Conservation (phyloP, 1,140 invertebrate species). For the Drosophila ironensis region DNA sequence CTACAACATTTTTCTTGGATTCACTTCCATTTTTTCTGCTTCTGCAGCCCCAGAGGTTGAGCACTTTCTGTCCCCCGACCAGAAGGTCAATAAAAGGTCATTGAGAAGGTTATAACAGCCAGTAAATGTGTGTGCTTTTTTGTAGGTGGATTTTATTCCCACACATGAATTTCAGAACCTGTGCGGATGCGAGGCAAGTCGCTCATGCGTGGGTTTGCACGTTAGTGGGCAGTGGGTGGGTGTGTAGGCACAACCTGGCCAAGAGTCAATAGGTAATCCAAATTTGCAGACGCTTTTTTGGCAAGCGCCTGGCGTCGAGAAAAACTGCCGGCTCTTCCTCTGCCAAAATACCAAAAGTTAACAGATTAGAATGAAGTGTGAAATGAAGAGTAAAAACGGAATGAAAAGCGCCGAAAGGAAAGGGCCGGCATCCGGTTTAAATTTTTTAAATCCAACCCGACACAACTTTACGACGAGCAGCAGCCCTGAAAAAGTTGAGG, state of each 20-base stretch:
- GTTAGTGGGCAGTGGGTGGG: conserved; percentile 23
- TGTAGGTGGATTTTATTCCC: conserved; percentile 2
- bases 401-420: neutral
- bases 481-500: neutral
- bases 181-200: conserved; percentile 18
- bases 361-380: conserved; percentile 67
- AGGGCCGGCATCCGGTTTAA: conserved; percentile 1
- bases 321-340: neutral
- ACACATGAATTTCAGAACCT: neutral
- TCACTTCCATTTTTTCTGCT: neutral
- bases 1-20: neutral
- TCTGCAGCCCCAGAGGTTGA: conserved; percentile 2
- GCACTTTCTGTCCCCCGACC: conserved; percentile 25
- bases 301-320: conserved; percentile 16
- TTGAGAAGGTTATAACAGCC: conserved; percentile 62
- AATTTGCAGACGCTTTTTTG: conserved; percentile 49
- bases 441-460: conserved; percentile 5
- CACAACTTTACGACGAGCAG: neutral
- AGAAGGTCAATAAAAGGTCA: conserved; percentile 73
- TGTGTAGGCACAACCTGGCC: conserved; percentile 33
- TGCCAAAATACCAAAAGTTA: conserved; percentile 52
- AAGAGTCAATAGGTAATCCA: conserved; percentile 67
- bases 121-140: conserved; percentile 2
- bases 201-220: conserved; percentile 35
- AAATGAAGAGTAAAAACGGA: conserved; percentile 25